Conservation (phyloP, 2,797 vertebrate species). For the Cottoperca gobio region DNA sequence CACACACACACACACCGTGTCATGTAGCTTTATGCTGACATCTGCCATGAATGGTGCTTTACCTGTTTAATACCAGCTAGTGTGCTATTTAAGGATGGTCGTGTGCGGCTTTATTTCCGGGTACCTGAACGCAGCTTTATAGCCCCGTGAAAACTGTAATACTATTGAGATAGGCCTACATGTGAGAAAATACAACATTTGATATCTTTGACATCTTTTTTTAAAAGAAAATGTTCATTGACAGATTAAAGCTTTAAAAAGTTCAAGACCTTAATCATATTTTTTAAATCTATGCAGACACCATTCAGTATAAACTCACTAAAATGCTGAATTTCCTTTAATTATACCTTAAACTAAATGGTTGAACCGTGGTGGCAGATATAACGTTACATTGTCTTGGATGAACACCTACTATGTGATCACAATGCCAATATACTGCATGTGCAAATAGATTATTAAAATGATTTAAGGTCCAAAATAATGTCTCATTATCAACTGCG, state of each 20-base stretch:
- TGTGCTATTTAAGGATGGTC: neutral
- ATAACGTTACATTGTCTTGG: neutral
- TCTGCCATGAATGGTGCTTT: neutral
- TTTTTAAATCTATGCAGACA: neutral
- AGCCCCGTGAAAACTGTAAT: neutral
- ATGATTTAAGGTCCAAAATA: neutral
- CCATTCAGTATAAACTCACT: neutral
- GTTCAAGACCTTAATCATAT: neutral
- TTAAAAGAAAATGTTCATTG: too few species aligned
- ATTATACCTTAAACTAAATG: neutral
- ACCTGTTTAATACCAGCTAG: neutral
- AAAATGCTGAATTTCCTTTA: neutral
- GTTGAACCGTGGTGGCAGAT: neutral
- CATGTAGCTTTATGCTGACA: neutral
- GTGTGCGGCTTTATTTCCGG: constrained; percentile 5
- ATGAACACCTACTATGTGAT: neutral
- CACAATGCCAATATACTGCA: neutral
- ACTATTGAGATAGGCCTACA: too few species aligned
- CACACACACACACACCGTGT: neutral
- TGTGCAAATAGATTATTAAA: neutral
- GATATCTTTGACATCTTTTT: neutral
- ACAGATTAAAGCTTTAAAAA: neutral
- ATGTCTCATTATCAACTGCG: neutral
- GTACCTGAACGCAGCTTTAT: neutral
- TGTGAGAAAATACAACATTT: neutral